Evolutionary conservation across 2,888 invertebrate genomes (phyloP).

Genomic region (Tipula helvola): DNA sequence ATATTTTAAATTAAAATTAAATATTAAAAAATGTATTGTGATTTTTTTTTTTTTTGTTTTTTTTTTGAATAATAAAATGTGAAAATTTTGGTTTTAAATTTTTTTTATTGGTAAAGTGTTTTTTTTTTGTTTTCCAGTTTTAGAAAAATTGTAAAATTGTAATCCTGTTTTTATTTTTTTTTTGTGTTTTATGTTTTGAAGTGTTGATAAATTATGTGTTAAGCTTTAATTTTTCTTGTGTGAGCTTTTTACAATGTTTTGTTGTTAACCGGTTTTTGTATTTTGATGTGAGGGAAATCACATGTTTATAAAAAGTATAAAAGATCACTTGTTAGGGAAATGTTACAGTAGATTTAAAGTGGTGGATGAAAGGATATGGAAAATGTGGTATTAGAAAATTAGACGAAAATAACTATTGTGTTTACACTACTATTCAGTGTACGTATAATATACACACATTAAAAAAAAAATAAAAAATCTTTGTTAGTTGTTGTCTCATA

Average conservation of each 20-base stretch:
- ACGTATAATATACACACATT: neutral
- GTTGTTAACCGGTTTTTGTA: neutral
- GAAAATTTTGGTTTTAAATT: neutral
- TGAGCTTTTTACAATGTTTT: neutral
- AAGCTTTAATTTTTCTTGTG: neutral
- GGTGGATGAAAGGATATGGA: neutral
- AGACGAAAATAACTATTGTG: neutral
- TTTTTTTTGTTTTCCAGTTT: neutral
- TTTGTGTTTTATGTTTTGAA: neutral
- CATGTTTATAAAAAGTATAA: neutral
- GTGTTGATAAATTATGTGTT: neutral
- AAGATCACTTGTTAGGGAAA: neutral
- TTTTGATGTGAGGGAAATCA: neutral
- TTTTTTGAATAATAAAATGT: neutral
- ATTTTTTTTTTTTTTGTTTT: neutral
- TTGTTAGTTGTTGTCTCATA: slow-evolving; percentile 5
- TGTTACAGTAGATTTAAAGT: neutral
- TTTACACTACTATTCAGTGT: neutral
- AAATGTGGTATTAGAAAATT: neutral
- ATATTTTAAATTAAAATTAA: neutral
- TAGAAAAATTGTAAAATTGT: neutral
- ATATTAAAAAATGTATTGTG: neutral
- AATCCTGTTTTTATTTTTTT: neutral
- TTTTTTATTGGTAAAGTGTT: neutral
- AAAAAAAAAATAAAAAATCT: neutral